A percentile compares a stretch with the other conserved stretches of the same genome.
Evolutionary conservation across 2,797 vertebrate species (phyloP).

Genomic region (Acrossocheilus fasciatus): DNA sequence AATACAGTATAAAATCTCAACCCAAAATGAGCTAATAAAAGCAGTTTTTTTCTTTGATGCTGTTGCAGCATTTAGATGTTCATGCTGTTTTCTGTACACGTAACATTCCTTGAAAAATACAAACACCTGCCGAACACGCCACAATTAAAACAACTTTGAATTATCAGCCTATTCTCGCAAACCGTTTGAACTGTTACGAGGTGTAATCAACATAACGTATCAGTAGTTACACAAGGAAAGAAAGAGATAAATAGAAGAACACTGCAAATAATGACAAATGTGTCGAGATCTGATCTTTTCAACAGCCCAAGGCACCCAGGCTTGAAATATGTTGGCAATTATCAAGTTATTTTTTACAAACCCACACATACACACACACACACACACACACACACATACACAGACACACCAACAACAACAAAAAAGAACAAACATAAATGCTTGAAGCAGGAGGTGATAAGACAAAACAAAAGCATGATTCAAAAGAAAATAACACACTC

Average conservation of each 20-base stretch:
- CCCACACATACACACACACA: slow-evolving; percentile 22
- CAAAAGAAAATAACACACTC: slow-evolving; percentile 59
- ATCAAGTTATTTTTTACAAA: slow-evolving; percentile 67
- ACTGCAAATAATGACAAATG: slow-evolving; percentile 77
- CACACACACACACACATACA: slow-evolving; percentile 29
- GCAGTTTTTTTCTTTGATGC: slow-evolving; percentile 77
- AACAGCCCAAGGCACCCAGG: slow-evolving; percentile 89
- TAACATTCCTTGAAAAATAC: slow-evolving; percentile 76
- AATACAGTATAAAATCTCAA: slow-evolving; percentile 85
- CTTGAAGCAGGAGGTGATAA: slow-evolving; percentile 74
- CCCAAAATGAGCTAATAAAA: slow-evolving; percentile 77
- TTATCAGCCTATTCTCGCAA: slow-evolving; percentile 63
- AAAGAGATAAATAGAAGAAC: slow-evolving; percentile 64
- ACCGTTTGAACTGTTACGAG: slow-evolving; percentile 55
- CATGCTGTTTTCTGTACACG: slow-evolving; percentile 82
- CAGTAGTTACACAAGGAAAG: slow-evolving; percentile 69
- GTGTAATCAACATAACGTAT: slow-evolving; percentile 67
- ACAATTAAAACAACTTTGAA: slow-evolving; percentile 68
- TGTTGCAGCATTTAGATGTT: slow-evolving; percentile 79
- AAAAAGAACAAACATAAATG: slow-evolving; percentile 68
- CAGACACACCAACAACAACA: slow-evolving; percentile 26
- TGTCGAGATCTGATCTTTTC: slow-evolving; percentile 72
- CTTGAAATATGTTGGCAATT: slow-evolving; percentile 83
- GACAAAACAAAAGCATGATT: slow-evolving; percentile 67
- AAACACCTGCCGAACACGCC: slow-evolving; percentile 74